These are phyloP conservation scores for Chamaetylas fuelleborni DNA, from an alignment of 2,113 vertebrate genomes.

Conservation along the genomic window DNA sequence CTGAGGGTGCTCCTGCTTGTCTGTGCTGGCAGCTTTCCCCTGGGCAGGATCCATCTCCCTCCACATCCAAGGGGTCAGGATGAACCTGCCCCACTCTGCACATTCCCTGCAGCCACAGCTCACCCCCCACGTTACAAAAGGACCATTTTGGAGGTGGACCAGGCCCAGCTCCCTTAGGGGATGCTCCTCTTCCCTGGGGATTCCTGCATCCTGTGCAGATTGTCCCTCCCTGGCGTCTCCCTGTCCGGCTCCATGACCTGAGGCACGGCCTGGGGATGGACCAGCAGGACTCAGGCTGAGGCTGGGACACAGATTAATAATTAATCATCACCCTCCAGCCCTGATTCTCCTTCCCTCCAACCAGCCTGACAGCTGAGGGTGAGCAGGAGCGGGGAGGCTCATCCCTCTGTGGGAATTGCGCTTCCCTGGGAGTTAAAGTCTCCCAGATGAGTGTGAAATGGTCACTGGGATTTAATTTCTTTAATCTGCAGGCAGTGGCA, in stretches of 20 bases:
- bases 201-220: fast-evolving
- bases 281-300: neutral
- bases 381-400: neutral
- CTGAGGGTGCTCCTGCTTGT: neutral
- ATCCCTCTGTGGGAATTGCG: neutral
- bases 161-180: neutral
- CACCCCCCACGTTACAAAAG: fast-evolving
- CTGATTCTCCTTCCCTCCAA: neutral
- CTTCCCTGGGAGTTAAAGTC: neutral
- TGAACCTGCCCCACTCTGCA: fast-evolving
- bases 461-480: neutral
- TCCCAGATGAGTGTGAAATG: neutral
- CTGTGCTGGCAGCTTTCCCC: neutral
- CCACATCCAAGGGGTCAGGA: neutral
- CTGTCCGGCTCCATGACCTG: fast-evolving
- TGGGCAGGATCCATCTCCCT: neutral
- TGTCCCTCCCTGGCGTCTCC: neutral
- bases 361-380: fast-evolving
- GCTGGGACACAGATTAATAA: neutral
- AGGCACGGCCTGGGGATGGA: fast-evolving
- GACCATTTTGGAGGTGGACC: neutral
- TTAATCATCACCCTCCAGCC: neutral
- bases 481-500: neutral
- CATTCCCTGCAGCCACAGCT: neutral
- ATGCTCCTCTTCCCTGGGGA: neutral